Base-by-base conservation (phyloP, 30 jellyfish, hydroid and myxozoan species). In the Aurelia coerulea region DNA sequence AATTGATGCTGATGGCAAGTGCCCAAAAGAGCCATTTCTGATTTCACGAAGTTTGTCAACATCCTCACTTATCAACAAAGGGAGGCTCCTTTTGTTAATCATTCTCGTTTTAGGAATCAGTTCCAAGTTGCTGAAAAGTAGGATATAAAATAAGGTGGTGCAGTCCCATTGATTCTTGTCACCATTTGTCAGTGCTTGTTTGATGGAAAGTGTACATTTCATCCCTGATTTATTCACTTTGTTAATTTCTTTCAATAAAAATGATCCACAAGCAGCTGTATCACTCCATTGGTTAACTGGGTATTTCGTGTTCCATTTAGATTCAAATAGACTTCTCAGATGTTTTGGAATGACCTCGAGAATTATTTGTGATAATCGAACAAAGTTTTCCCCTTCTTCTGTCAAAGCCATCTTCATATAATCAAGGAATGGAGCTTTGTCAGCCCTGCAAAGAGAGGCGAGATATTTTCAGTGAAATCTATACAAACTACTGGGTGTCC, bases 1-100 rank as follows among this genome's bases (percentile, higher is more conserved):
- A 58, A 58, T 18, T 4, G 68, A 58, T 13, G n/a, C 68, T 58
- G 68, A 15, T 3, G 42, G 76, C 32, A 33, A 15, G 32, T 65
- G 76, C 16, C 35, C 76, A 65, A 65, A 65, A 65, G 16, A 65
- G n/a, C 5, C 32, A 65, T 65, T 65, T 65, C 76, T 65, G 16
- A 65, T 65, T 32, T 65, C 76, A 18, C 76, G 42, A 1, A 65
- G 51, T 33, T 12, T 65, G 51, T 65, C 42, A 65, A 65, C 32
- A 2, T 58, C 23, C 29, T 58, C 11, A 9, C 68, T 58, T 58
- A 4, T 18, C 5, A 13, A 58, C n/a, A 58, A 58, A 15, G 29
- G 68, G 29, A 18, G 68, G 6, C 10, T 15, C n/a, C 76, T 33
- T 12, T 37, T 3, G 19, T 19, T 19, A 17, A 23, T 32, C 10